Evolutionary conservation across 2,113 vertebrate genomes (phyloP).

Genomic region (human (Homo sapiens)): GRCh38 chr11:10609001-10609500

Average conservation of each 20-base stretch:
- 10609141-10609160: background rate
- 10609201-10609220: background rate
- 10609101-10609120: background rate
- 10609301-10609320: no score
- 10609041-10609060: background rate
- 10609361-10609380: no score
- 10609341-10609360: no score
- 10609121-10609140: background rate
- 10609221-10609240: background rate
- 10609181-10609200: background rate
- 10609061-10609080: background rate
- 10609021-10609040: background rate
- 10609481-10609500: background rate
- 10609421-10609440: background rate
- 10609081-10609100: background rate
- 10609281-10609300: background rate
- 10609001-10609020: background rate
- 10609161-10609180: background rate
- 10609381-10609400: no score
- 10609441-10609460: background rate
- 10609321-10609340: no score
- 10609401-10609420: background rate
- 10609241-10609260: background rate
- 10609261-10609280: background rate
- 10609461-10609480: background rate